A percentile compares a stretch with the other conserved stretches of the same genome.
phyloP scores from a whole-genome alignment of 2,797 vertebrate genomes.

The Poeciliopsis turneri region DNA sequence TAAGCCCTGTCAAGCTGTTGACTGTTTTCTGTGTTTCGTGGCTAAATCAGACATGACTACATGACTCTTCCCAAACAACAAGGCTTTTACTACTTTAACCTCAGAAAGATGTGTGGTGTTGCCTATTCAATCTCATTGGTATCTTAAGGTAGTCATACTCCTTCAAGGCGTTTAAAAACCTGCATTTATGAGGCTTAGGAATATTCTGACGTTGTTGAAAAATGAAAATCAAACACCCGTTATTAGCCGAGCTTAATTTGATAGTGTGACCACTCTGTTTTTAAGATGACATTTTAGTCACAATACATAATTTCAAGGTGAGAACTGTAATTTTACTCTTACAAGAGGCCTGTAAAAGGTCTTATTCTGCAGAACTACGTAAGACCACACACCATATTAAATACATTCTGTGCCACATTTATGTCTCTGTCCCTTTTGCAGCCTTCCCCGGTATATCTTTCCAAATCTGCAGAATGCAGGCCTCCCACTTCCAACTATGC shows the following conservation, averaged over 20 bases:
- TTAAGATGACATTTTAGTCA: not conserved
- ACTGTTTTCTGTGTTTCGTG: slow-evolving; percentile 9
- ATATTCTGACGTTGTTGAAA: not conserved
- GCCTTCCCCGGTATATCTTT: not conserved
- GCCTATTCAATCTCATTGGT: slow-evolving; percentile 8
- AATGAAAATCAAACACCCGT: not conserved
- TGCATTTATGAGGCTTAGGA: not conserved
- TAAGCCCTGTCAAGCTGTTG: slow-evolving; percentile 38
- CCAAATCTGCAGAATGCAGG: slow-evolving; percentile 23
- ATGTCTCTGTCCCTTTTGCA: not conserved
- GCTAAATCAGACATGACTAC: slow-evolving; percentile 12
- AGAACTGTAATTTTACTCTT: not conserved
- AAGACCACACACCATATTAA: not conserved
- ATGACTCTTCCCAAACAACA: slow-evolving; percentile 16
- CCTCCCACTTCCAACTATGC: slow-evolving; percentile 40
- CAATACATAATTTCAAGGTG: not conserved
- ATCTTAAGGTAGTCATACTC: slow-evolving; percentile 9
- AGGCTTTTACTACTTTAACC: not conserved
- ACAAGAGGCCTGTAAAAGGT: too few relatives aligned
- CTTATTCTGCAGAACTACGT: not conserved
- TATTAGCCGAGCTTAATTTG: not conserved
- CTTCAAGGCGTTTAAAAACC: slow-evolving; percentile 11
- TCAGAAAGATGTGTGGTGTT: not conserved
- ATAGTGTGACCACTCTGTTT: not conserved
- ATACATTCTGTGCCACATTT: not conserved